phyloP scores from a whole-genome alignment of 2,113 vertebrate species.

The Columba janthina region DNA sequence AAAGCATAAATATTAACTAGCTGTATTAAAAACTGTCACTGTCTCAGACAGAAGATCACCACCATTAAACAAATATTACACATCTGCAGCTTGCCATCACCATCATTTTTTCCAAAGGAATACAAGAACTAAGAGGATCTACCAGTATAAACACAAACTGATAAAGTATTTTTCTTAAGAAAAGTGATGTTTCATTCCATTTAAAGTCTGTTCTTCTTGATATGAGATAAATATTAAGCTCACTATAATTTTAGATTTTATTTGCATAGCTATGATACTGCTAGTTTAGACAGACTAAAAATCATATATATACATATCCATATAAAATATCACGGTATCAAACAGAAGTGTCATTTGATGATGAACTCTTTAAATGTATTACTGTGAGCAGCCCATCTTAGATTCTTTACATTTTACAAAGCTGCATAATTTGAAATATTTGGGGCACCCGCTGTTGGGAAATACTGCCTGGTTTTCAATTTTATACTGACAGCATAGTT shows the following conservation, averaged over 20 bases:
- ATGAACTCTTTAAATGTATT: neutral
- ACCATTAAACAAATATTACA: neutral
- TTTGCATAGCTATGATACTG: neutral
- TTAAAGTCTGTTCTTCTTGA: neutral
- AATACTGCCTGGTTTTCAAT: neutral
- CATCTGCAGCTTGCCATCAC: neutral
- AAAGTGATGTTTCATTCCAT: neutral
- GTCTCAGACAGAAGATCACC: neutral
- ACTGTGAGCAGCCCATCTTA: neutral
- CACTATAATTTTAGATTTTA: neutral
- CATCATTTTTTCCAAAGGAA: neutral
- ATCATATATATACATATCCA: neutral
- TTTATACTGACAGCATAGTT: neutral
- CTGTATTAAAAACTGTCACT: neutral
- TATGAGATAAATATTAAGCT: neutral
- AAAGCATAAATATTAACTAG: constrained; percentile 13
- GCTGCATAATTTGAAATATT: neutral
- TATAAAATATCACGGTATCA: neutral
- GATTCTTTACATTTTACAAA: neutral
- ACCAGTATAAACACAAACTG: neutral
- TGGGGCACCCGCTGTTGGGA: neutral
- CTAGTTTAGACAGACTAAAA: neutral
- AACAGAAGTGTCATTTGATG: neutral
- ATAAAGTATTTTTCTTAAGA: neutral
- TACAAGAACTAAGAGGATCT: neutral